A percentile compares a stretch with the other conserved stretches of the same genome.
These are phyloP conservation scores for Antitype chi DNA, from an alignment of 2,888 invertebrate species.

Conservation along the genomic window DNA sequence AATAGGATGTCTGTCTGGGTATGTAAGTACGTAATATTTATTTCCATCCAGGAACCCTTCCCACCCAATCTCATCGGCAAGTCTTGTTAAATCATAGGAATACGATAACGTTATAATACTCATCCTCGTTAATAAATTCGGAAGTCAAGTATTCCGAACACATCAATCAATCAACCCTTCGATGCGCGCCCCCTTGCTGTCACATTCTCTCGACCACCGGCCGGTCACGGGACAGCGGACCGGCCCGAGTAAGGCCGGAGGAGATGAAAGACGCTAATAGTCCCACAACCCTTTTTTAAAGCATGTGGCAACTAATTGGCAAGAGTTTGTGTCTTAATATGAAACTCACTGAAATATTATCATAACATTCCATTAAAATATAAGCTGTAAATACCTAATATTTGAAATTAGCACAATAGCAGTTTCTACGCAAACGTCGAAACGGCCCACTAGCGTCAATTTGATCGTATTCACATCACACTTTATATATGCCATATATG, in stretches of 20 bases:
- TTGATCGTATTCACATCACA: not conserved
- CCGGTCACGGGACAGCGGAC: not conserved
- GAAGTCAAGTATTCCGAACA: slow-evolving; percentile 60
- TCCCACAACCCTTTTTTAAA: slow-evolving; percentile 1
- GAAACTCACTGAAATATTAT: not conserved
- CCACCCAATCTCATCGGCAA: not conserved
- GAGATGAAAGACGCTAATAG: slow-evolving; percentile 9
- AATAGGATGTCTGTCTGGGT: not conserved
- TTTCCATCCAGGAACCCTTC: not conserved
- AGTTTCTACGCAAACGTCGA: not conserved
- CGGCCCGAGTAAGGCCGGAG: not conserved
- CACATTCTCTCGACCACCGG: slow-evolving; percentile 3
- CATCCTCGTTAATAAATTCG: slow-evolving; percentile 56
- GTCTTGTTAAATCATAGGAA: slow-evolving; percentile 27
- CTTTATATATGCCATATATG: not conserved
- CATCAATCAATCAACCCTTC: slow-evolving; percentile 67
- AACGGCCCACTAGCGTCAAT: not conserved
- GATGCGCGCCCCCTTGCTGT: slow-evolving; percentile 14
- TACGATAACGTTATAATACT: slow-evolving; percentile 38
- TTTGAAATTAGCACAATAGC: not conserved
- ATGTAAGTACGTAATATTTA: not conserved
- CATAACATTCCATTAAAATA: not conserved
- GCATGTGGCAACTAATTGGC: not conserved
- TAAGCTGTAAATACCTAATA: not conserved
- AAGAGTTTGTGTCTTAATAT: not conserved